Percentiles rank a stretch among this genome's conserved stretches.
Conservation (phyloP, 1,140 invertebrate genomes). For the fruit fly (Drosophila melanogaster) region Release_6_plus_ISO1_MT NT_033779.5:18350501-18351000, state of each 20-base stretch:
- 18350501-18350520: slow-evolving; percentile 60
- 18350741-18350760: slow-evolving; percentile 18
- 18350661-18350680: slow-evolving; percentile 60
- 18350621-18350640: slow-evolving; percentile 76
- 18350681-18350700: slow-evolving; percentile 28
- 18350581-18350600: slow-evolving; percentile 32
- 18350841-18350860: slow-evolving; percentile 28
- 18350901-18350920: slow-evolving; percentile 22
- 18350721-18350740: slow-evolving; percentile 36
- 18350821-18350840: slow-evolving; percentile 38
- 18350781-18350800: slow-evolving; percentile 33
- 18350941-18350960: slow-evolving; percentile 15
- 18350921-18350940: slow-evolving; percentile 33
- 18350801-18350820: slow-evolving; percentile 39
- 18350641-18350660: slow-evolving; percentile 56
- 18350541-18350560: slow-evolving; percentile 24
- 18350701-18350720: slow-evolving; percentile 59
- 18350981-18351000: neutral
- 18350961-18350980: neutral
- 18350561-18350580: slow-evolving; percentile 55
- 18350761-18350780: slow-evolving; percentile 15
- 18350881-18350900: slow-evolving; percentile 17
- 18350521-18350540: slow-evolving; percentile 13
- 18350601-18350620: slow-evolving; percentile 54
- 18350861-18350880: neutral